A percentile compares a stretch with the other conserved stretches of the same genome.
Conservation (phyloP, 2,888 invertebrate species). For the Lampropteryx suffumata region DNA sequence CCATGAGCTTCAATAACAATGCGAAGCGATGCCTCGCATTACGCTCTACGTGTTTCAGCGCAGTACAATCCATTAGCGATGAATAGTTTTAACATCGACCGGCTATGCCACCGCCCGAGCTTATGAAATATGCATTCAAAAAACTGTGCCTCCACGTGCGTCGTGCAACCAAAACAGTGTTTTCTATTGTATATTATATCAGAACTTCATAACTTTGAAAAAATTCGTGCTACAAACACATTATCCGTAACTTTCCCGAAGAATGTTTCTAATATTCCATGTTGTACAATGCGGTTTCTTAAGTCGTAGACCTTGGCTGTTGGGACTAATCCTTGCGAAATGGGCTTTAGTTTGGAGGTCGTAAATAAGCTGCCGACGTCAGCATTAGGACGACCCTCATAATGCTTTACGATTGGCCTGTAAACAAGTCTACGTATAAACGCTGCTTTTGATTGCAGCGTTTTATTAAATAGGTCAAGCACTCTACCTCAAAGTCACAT, state of each 20-base stretch:
- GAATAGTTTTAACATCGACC: conserved; percentile 32
- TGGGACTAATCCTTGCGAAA: conserved; percentile 46
- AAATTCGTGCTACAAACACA: conserved; percentile 14
- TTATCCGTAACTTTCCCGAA: conserved; percentile 14
- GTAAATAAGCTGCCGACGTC: conserved; percentile 54
- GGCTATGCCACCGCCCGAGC: conserved; percentile 14
- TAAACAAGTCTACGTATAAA: conserved; percentile 41
- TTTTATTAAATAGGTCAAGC: conserved; percentile 42
- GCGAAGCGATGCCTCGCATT: conserved; percentile 25
- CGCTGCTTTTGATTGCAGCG: conserved; percentile 40
- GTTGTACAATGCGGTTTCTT: conserved; percentile 28
- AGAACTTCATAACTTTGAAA: conserved; percentile 26
- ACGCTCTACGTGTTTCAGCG: conserved; percentile 27
- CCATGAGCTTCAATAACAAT: conserved; percentile 28
- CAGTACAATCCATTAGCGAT: conserved; percentile 30
- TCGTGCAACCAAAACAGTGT: conserved; percentile 24
- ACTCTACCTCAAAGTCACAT: conserved; percentile 17
- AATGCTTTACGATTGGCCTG: conserved; percentile 46
- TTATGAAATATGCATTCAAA: conserved; percentile 31
- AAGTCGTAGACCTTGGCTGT: conserved; percentile 38
- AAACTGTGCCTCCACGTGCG: conserved; percentile 9
- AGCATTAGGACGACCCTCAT: conserved; percentile 43
- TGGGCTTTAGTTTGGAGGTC: conserved; percentile 50
- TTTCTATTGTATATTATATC: conserved; percentile 8
- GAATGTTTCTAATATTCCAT: conserved; percentile 26